Conservation (phyloP, 2,113 vertebrate genomes). For the Boleophthalmus pectinirostris region DNA sequence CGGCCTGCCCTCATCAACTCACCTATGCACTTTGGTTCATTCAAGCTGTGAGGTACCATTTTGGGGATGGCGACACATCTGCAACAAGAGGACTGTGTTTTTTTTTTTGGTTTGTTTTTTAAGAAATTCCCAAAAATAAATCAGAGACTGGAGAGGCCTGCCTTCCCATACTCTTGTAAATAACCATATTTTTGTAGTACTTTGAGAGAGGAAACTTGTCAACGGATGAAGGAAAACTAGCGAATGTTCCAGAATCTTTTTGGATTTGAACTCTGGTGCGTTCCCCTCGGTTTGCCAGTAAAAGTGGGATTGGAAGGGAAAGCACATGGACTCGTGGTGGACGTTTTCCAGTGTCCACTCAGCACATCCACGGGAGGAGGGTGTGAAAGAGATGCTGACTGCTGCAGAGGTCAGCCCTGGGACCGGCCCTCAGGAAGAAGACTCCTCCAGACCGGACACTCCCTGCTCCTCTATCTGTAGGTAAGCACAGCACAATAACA, state of each 20-base stretch:
- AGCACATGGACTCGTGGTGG: slow-evolving; percentile 43
- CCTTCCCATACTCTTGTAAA: slow-evolving; percentile 71
- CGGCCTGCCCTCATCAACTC: slow-evolving; percentile 73
- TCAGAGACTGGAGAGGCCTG: slow-evolving; percentile 58
- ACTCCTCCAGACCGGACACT: not conserved
- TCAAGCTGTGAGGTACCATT: slow-evolving; percentile 81
- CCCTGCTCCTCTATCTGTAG: not conserved
- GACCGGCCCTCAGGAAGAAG: not conserved
- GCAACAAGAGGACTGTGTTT: slow-evolving; percentile 66
- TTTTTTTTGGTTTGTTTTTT: slow-evolving; percentile 28
- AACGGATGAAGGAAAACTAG: slow-evolving; percentile 73
- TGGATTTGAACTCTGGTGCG: slow-evolving; percentile 48
- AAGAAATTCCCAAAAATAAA: slow-evolving; percentile 69
- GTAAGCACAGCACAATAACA: not conserved
- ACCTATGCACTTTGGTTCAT: slow-evolving; percentile 84
- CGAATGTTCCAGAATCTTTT: slow-evolving; percentile 69
- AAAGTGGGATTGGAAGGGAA: slow-evolving; percentile 44
- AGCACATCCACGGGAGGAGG: slow-evolving; percentile 33
- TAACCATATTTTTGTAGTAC: slow-evolving; percentile 77
- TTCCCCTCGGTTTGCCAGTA: slow-evolving; percentile 58
- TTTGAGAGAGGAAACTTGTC: slow-evolving; percentile 60
- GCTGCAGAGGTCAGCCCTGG: slow-evolving; percentile 4
- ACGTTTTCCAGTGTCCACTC: slow-evolving; percentile 31
- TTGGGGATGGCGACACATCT: slow-evolving; percentile 72
- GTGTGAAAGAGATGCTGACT: slow-evolving; percentile 25